Evolutionary conservation across 2,888 invertebrate genomes (phyloP).

Genomic region (Protodeltote pygarga): DNA sequence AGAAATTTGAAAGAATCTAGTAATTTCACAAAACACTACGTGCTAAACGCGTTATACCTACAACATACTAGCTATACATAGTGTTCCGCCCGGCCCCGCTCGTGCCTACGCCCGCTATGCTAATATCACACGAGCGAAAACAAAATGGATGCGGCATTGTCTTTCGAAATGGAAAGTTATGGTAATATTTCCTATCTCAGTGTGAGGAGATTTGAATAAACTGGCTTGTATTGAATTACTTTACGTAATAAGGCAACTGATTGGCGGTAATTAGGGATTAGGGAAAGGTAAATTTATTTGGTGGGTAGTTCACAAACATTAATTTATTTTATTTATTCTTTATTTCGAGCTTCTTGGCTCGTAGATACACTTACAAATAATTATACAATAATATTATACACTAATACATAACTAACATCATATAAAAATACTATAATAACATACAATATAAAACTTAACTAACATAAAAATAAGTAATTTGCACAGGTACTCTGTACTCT

Average conservation of each 20-base stretch:
- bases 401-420: too few species aligned
- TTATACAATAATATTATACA: too few species aligned
- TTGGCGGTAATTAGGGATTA: constrained; percentile 7
- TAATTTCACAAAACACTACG: not conserved
- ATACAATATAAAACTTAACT: too few species aligned
- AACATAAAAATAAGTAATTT: too few species aligned
- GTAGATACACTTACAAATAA: too few species aligned
- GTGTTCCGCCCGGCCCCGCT: constrained; percentile 47
- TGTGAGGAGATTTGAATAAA: constrained; percentile 26
- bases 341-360: too few species aligned
- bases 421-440: too few species aligned
- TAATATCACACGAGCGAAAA: constrained; percentile 43
- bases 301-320: too few species aligned
- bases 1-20: not conserved
- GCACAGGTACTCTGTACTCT: too few species aligned
- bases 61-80: constrained; percentile 38
- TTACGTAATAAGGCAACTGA: constrained; percentile 1
- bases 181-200: constrained; percentile 56
- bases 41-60: constrained; percentile 7
- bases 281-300: too few species aligned
- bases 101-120: constrained; percentile 55
- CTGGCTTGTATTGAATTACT: constrained; percentile 38
- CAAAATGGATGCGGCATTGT: constrained; percentile 62
- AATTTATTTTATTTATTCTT: too few species aligned
- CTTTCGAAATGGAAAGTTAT: constrained; percentile 61